phyloP scores from a whole-genome alignment of 2,113 vertebrate genomes.

The Bujurquina vittata region DNA sequence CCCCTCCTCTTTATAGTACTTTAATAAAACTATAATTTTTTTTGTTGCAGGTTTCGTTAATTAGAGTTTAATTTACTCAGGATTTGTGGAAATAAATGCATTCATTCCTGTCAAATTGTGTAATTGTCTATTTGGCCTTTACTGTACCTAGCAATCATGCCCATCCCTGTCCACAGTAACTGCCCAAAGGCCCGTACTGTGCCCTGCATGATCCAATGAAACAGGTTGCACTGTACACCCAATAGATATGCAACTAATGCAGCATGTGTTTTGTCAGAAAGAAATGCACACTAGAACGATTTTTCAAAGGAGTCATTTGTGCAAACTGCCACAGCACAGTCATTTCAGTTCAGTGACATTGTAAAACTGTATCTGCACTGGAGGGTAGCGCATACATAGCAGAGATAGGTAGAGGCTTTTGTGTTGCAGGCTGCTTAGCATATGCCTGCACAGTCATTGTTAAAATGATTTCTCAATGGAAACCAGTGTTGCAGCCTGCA shows the following conservation, averaged over 20 bases:
- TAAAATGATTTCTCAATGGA: slow-evolving; percentile 53
- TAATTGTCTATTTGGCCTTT: neutral
- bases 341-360: neutral
- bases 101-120: too few relatives aligned
- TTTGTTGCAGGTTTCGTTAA: neutral
- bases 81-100: too few relatives aligned
- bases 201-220: neutral
- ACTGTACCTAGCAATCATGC: neutral
- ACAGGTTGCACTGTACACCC: neutral
- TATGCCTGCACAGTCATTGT: slow-evolving; percentile 10
- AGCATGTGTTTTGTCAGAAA: neutral
- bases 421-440: slow-evolving; percentile 14
- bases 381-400: neutral
- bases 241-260: neutral
- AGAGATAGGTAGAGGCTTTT: slow-evolving; percentile 27
- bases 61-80: too few relatives aligned
- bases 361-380: neutral
- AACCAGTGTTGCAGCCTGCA: slow-evolving; percentile 11
- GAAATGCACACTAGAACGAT: neutral
- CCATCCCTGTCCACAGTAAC: neutral
- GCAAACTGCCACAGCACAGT: neutral
- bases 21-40: neutral
- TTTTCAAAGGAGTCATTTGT: neutral
- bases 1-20: neutral
- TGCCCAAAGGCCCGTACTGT: neutral